A percentile compares a stretch with the other conserved stretches of the same genome.
These are phyloP conservation scores for Botia kubotai DNA, from an alignment of 2,797 vertebrate genomes.

Conservation along the genomic window DNA sequence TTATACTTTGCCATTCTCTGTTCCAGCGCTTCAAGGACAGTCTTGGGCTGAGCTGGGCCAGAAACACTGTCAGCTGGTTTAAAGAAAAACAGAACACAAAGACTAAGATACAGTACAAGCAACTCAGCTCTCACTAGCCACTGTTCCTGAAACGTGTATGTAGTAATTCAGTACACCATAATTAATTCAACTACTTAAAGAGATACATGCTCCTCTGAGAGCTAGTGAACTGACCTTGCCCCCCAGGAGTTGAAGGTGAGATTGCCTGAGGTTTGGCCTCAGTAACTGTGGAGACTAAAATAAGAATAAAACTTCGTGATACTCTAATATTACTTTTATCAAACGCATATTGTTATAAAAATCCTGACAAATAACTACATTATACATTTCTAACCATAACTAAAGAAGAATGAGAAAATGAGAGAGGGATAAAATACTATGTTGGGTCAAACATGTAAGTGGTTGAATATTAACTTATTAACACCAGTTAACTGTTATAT, in stretches of 20 bases:
- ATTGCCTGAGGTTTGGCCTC: conserved; percentile 51
- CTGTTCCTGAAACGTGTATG: not conserved
- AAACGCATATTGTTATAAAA: not conserved
- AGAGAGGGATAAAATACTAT: no score
- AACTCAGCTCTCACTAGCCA: not conserved
- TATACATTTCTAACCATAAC: not conserved
- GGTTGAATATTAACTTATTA: no score
- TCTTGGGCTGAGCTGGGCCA: conserved; percentile 75
- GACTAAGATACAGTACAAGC: not conserved
- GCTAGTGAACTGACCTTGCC: conserved; percentile 62
- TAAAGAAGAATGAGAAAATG: no score
- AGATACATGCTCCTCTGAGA: not conserved
- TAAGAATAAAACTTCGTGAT: not conserved
- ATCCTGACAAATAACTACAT: not conserved
- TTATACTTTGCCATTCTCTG: conserved; percentile 89
- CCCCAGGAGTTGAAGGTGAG: conserved; percentile 54
- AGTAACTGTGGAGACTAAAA: conserved; percentile 33
- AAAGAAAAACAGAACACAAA: conserved; percentile 6
- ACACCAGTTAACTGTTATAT: no score
- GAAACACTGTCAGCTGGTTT: not conserved
- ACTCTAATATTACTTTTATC: not conserved
- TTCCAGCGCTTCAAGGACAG: conserved; percentile 87
- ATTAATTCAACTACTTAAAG: not conserved
- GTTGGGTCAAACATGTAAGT: no score
- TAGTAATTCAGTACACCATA: not conserved